These are phyloP conservation scores for Limnothrissa miodon DNA, from an alignment of 2,113 vertebrate species.

Conservation along the genomic window DNA sequence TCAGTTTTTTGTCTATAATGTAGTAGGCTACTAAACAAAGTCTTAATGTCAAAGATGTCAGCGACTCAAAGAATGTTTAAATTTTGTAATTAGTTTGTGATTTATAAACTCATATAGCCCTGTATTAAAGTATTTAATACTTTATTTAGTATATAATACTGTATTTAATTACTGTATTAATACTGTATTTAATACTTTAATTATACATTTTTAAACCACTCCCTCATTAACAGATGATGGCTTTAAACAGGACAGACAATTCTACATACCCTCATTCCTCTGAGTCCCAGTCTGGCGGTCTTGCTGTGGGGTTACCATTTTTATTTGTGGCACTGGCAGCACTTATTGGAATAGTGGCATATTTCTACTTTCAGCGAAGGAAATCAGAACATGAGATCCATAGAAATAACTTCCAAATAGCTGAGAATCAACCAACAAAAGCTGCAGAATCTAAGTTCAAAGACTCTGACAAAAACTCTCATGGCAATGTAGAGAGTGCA, in stretches of 20 bases:
- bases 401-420: constrained; percentile 17
- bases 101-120: too few species aligned
- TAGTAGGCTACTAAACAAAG: too few species aligned
- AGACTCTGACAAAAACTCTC: constrained; percentile 1
- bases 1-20: neutral
- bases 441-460: constrained; percentile 26
- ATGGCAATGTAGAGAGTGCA: constrained; percentile 26
- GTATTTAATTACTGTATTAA: too few species aligned
- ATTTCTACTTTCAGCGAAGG: constrained; percentile 38
- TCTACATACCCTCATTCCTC: fast-evolving
- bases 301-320: constrained; percentile 47
- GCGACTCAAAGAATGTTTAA: neutral
- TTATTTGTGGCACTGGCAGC: constrained; percentile 49
- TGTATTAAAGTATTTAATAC: too few species aligned
- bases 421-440: neutral
- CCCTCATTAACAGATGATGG: neutral
- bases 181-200: too few species aligned
- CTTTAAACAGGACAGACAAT: neutral
- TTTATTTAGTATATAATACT: too few species aligned
- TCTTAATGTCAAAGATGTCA: too few species aligned
- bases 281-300: neutral
- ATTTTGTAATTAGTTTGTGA: too few species aligned
- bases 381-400: constrained; percentile 25
- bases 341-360: neutral
- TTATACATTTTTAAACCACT: too few species aligned